These are phyloP conservation scores for Eulithis testata DNA, from an alignment of 2,888 invertebrate genomes.

Conservation along the genomic window DNA sequence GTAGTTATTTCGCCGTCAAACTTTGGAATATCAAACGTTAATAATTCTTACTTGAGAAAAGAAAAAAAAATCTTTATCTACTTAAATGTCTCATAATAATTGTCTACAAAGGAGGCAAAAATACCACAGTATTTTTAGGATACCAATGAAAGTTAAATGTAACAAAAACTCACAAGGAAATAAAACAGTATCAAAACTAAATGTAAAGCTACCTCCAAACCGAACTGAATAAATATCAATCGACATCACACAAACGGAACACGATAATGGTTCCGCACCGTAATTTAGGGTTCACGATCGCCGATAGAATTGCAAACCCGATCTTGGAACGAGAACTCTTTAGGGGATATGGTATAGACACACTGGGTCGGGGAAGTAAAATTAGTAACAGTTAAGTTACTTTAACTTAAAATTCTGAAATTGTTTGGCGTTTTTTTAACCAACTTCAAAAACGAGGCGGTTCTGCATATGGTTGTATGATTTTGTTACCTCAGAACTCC, in stretches of 20 bases:
- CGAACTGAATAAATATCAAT: slow-evolving; percentile 60
- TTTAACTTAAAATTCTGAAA: too few species aligned
- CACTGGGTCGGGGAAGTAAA: slow-evolving; percentile 40
- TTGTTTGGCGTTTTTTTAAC: too few species aligned
- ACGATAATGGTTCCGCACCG: slow-evolving; percentile 58
- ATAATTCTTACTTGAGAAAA: slow-evolving; percentile 6
- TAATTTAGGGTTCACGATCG: slow-evolving; percentile 65
- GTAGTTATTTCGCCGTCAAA: background rate
- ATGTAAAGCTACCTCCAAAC: slow-evolving; percentile 24
- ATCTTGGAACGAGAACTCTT: slow-evolving; percentile 55
- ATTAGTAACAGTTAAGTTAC: too few species aligned
- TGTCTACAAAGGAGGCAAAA: too few species aligned
- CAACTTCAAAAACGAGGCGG: too few species aligned
- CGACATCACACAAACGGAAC: slow-evolving; percentile 55
- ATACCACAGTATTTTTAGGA: too few species aligned
- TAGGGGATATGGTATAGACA: slow-evolving; percentile 42
- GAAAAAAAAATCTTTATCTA: background rate
- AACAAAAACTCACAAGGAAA: background rate
- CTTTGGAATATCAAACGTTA: background rate
- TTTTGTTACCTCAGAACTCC: too few species aligned
- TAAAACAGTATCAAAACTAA: slow-evolving; percentile 6
- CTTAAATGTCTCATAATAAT: background rate
- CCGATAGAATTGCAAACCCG: slow-evolving; percentile 65
- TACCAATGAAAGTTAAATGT: too few species aligned
- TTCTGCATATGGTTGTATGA: too few species aligned